Evolutionary conservation across 2,113 vertebrate species (phyloP).

Genomic region (Mustela lutreola): DNA sequence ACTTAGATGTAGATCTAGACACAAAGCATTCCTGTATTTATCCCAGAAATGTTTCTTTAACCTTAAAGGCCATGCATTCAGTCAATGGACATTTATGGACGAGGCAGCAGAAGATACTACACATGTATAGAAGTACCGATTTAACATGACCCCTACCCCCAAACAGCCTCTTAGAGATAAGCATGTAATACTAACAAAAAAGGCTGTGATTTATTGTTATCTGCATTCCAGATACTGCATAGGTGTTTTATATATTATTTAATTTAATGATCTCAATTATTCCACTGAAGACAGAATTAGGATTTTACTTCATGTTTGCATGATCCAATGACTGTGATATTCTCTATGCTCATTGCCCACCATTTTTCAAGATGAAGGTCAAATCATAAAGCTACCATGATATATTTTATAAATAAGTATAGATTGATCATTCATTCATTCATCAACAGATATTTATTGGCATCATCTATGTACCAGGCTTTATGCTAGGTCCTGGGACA

Average conservation of each 20-base stretch:
- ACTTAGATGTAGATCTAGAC: neutral
- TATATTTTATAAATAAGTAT: neutral
- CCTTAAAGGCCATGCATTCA: neutral
- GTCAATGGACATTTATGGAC: neutral
- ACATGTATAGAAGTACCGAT: neutral
- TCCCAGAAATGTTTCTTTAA: neutral
- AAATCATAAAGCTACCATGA: neutral
- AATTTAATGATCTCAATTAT: slow-evolving; percentile 12
- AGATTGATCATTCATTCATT: neutral
- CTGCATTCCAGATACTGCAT: neutral
- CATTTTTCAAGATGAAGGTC: slow-evolving; percentile 15
- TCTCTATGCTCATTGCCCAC: neutral
- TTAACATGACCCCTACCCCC: neutral
- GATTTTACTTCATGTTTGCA: neutral
- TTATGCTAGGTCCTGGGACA: neutral
- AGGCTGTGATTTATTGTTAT: neutral
- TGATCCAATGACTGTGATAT: neutral
- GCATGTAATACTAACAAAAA: neutral
- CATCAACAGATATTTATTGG: neutral
- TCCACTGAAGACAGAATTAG: neutral
- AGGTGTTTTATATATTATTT: neutral
- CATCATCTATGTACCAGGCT: neutral
- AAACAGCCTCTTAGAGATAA: neutral
- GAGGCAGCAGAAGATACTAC: neutral
- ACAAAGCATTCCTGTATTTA: neutral